These are phyloP conservation scores for Leguminivora glycinivorella DNA, from an alignment of 1,140 invertebrate genomes.

Conservation along the genomic window DNA sequence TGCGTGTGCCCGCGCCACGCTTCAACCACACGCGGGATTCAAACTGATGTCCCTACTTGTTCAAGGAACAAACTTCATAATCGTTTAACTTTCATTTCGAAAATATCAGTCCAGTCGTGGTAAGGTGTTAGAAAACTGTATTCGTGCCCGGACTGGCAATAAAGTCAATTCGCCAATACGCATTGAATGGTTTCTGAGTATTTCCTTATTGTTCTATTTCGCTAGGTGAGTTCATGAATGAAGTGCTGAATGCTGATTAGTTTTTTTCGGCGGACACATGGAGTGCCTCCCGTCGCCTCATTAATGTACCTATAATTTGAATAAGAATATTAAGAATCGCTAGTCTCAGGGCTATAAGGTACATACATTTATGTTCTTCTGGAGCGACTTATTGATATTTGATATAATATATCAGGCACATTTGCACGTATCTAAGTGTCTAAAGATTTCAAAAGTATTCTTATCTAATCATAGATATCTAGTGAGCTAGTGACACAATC, in stretches of 20 bases:
- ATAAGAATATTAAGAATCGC: slow-evolving; percentile 11
- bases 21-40: not conserved
- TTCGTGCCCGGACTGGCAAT: slow-evolving; percentile 62
- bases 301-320: slow-evolving; percentile 18
- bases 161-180: slow-evolving; percentile 67
- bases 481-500: too few species aligned
- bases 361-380: too few species aligned
- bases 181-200: slow-evolving; percentile 71
- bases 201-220: slow-evolving; percentile 71
- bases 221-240: slow-evolving; percentile 61
- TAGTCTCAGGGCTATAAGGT: not conserved
- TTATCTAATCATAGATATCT: not conserved
- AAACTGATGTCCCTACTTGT: not conserved
- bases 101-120: slow-evolving; percentile 30
- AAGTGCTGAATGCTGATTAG: slow-evolving; percentile 65
- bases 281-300: not conserved
- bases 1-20: slow-evolving; percentile 52
- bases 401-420: not conserved
- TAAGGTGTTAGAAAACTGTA: slow-evolving; percentile 60
- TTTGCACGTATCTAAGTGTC: not conserved
- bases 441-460: not conserved
- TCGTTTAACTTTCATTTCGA: slow-evolving; percentile 1
- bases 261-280: slow-evolving; percentile 43
- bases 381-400: not conserved
- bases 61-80: not conserved